Conservation (phyloP, 2,888 invertebrate genomes). For the Rotaria macrura region DNA sequence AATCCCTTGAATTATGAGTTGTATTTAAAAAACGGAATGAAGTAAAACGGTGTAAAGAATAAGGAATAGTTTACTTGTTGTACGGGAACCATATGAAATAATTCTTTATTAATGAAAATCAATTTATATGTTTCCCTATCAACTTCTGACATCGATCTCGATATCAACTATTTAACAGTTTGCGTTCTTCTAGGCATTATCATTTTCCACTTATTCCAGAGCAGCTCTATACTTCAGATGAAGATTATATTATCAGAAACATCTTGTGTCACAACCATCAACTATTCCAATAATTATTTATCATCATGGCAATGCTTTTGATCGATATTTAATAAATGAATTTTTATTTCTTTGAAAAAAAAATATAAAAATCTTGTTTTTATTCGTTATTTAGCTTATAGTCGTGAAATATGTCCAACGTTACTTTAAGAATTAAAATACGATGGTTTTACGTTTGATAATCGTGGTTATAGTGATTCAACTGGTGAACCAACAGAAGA, state of each 20-base stretch:
- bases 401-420: constrained; percentile 19
- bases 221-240: constrained; percentile 1
- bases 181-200: constrained; percentile 18
- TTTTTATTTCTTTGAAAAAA: too few species aligned
- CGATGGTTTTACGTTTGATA: constrained; percentile 30
- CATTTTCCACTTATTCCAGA: constrained; percentile 1
- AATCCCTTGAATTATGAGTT: too few species aligned
- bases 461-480: constrained; percentile 32
- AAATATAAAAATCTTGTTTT: too few species aligned
- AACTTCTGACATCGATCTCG: too few species aligned
- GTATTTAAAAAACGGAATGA: too few species aligned
- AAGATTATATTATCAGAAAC: constrained; percentile 28
- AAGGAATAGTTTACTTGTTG: too few species aligned
- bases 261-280: background rate
- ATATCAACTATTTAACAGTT: too few species aligned
- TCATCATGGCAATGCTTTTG: constrained; percentile 31
- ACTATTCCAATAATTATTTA: constrained; percentile 23
- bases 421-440: constrained; percentile 19
- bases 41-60: too few species aligned
- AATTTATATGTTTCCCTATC: too few species aligned
- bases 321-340: too few species aligned
- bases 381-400: background rate
- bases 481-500: constrained; percentile 28
- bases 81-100: too few species aligned
- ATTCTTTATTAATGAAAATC: too few species aligned